These are phyloP conservation scores for Rhagophthalmus giganteus DNA, from an alignment of 2,888 invertebrate genomes.

Conservation along the genomic window DNA sequence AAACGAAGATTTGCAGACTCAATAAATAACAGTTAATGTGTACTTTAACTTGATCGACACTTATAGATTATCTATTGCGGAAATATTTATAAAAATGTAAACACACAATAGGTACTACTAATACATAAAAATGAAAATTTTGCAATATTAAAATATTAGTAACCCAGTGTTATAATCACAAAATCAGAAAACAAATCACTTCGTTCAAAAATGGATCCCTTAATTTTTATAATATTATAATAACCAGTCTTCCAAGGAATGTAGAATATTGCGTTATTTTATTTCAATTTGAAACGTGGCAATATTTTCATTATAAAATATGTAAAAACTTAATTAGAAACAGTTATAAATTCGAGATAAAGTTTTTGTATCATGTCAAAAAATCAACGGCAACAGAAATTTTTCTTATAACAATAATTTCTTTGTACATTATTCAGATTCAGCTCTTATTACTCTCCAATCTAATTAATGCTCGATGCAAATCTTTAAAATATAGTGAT, in stretches of 20 bases:
- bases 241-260: neutral
- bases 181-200: slow-evolving; percentile 23
- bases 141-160: slow-evolving; percentile 8
- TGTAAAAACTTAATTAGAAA: neutral
- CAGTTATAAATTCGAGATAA: slow-evolving; percentile 5
- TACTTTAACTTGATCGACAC: slow-evolving; percentile 13
- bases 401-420: no score
- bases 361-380: neutral
- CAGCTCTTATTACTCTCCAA: no score
- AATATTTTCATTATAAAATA: neutral
- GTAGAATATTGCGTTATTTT: neutral
- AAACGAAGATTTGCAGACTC: slow-evolving; percentile 8
- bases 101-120: slow-evolving; percentile 24
- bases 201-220: slow-evolving; percentile 4
- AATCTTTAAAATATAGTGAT: no score
- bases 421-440: no score
- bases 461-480: no score
- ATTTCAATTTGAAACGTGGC: no score
- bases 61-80: slow-evolving; percentile 17
- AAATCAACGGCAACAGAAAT: slow-evolving; percentile 2
- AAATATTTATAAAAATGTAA: slow-evolving; percentile 27
- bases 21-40: slow-evolving; percentile 10
- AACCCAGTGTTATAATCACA: slow-evolving; percentile 6
- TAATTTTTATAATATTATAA: neutral
- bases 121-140: slow-evolving; percentile 7